Conservation (phyloP, 2,888 invertebrate genomes). For the Branchinecta sandiegonensis region DNA sequence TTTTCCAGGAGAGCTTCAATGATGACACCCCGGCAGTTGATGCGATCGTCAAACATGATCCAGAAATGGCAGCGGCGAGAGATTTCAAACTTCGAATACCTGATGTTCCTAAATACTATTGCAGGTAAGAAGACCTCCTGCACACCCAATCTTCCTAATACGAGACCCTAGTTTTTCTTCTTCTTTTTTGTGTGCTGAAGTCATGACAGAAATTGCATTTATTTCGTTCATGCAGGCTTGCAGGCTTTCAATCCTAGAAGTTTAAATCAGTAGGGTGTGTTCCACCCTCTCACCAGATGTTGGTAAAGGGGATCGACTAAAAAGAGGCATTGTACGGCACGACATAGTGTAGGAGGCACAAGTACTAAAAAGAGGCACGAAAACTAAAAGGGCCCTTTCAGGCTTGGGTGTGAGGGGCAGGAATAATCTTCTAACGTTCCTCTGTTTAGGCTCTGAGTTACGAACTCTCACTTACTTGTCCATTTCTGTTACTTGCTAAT, state of each 20-base stretch:
- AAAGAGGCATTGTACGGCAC: too few relatives aligned
- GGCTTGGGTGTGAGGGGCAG: too few relatives aligned
- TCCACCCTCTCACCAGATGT: neutral
- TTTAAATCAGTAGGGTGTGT: neutral
- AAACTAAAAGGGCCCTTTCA: too few relatives aligned
- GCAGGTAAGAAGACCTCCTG: conserved; percentile 51
- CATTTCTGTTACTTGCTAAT: too few relatives aligned
- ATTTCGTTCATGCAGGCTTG: neutral
- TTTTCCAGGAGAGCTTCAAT: conserved; percentile 68
- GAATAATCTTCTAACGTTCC: too few relatives aligned
- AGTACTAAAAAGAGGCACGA: too few relatives aligned
- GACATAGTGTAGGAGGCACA: too few relatives aligned
- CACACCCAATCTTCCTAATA: neutral
- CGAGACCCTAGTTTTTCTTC: conserved; percentile 17
- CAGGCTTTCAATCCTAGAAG: neutral
- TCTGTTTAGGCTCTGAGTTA: too few relatives aligned
- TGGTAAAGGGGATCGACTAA: too few relatives aligned
- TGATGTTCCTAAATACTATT: conserved; percentile 99
- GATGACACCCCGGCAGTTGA: conserved; percentile 96
- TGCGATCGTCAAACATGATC: conserved; percentile 99
- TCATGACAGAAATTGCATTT: neutral
- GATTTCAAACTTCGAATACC: conserved; percentile 98
- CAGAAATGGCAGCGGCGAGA: conserved; percentile 98
- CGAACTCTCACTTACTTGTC: too few relatives aligned
- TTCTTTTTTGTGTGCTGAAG: neutral